Conservation (phyloP, 2,888 invertebrate genomes). For the Cephus rjabovi region DNA sequence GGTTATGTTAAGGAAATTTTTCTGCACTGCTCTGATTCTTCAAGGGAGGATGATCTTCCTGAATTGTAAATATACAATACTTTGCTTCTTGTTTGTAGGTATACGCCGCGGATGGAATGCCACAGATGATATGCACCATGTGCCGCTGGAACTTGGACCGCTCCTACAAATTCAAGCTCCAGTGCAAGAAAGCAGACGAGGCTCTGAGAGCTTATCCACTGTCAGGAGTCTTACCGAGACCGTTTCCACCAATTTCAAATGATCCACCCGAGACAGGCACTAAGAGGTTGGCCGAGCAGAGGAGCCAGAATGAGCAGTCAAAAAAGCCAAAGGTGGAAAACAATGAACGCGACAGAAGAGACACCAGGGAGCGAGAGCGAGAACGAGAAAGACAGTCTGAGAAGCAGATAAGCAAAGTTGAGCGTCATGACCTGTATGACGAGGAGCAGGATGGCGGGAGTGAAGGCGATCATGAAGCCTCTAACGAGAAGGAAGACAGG, state of each 20-base stretch:
- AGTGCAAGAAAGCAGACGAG: conserved; percentile 81
- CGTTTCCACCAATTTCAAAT: conserved; percentile 67
- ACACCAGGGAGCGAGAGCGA: conserved; percentile 37
- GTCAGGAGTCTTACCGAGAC: conserved; percentile 72
- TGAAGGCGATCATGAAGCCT: conserved; percentile 47
- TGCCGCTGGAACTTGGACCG: conserved; percentile 78
- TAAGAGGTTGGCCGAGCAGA: conserved; percentile 53
- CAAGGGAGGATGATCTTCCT: not conserved
- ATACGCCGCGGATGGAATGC: conserved; percentile 76
- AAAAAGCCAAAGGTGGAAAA: conserved; percentile 60
- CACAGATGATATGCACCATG: conserved; percentile 76
- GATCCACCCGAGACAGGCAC: conserved; percentile 50
- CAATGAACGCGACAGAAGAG: conserved; percentile 48
- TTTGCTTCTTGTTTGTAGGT: conserved; percentile 44
- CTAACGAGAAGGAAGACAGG: conserved; percentile 47
- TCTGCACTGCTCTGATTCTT: too few relatives aligned
- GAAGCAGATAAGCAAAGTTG: conserved; percentile 43
- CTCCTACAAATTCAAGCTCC: conserved; percentile 80
- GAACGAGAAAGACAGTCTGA: conserved; percentile 46
- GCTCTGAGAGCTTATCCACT: conserved; percentile 76
- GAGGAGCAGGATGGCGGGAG: conserved; percentile 59
- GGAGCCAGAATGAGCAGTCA: conserved; percentile 36
- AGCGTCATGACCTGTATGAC: conserved; percentile 55
- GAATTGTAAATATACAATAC: not conserved
- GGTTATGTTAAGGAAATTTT: too few relatives aligned